Evolutionary conservation across 2,888 invertebrate genomes (phyloP).

Genomic region (Labia minor): DNA sequence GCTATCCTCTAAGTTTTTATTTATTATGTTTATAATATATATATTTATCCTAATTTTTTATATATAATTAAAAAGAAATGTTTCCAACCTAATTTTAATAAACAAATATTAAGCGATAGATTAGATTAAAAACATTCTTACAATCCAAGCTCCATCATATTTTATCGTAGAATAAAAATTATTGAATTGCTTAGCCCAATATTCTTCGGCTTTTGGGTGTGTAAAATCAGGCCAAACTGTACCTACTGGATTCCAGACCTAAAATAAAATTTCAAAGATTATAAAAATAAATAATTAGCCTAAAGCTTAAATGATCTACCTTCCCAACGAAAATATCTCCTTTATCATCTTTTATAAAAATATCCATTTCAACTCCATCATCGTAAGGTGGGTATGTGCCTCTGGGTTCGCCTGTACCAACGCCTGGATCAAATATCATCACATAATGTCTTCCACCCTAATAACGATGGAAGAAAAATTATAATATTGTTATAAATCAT

Average conservation of each 20-base stretch:
- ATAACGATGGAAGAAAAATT: slow-evolving; percentile 22
- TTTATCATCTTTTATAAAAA: slow-evolving; percentile 59
- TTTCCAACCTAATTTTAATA: no score
- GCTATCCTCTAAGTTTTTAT: no score
- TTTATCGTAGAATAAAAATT: slow-evolving; percentile 49
- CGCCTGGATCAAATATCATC: slow-evolving; percentile 63
- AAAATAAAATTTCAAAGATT: slow-evolving; percentile 15
- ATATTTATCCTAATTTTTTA: no score
- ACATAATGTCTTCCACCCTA: slow-evolving; percentile 63
- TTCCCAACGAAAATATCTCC: slow-evolving; percentile 59
- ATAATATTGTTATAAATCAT: neutral
- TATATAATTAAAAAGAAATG: no score
- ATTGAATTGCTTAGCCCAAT: slow-evolving; percentile 60
- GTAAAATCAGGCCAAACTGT: slow-evolving; percentile 78
- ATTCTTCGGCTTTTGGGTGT: slow-evolving; percentile 55
- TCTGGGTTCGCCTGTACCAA: slow-evolving; percentile 55
- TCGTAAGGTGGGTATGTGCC: slow-evolving; percentile 67
- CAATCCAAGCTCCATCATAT: slow-evolving; percentile 80
- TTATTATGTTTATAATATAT: no score
- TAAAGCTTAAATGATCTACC: slow-evolving; percentile 35
- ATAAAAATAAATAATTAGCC: neutral
- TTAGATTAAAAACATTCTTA: slow-evolving; percentile 38
- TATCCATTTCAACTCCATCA: slow-evolving; percentile 55
- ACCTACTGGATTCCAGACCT: slow-evolving; percentile 59
- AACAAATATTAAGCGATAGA: no score